Percentiles rank a stretch among this genome's conserved stretches.
Conservation (phyloP, 2,888 invertebrate genomes). For the Amphipoea oculea region DNA sequence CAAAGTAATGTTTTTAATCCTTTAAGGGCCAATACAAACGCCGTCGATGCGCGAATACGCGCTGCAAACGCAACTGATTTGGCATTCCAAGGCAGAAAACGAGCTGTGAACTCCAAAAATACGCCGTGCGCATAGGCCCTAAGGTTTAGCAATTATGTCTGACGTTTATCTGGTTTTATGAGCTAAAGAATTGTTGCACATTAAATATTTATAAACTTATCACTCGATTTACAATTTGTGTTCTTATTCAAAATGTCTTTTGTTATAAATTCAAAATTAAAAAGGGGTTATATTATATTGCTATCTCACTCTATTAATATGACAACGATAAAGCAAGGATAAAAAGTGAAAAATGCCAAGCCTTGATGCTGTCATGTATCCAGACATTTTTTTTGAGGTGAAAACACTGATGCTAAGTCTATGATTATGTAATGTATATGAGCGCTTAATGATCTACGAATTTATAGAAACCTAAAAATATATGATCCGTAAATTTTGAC, state of each 20-base stretch:
- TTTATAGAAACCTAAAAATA: neutral
- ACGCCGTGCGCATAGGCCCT: neutral
- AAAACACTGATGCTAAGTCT: neutral
- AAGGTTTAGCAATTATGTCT: neutral
- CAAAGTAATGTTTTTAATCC: constrained; percentile 16
- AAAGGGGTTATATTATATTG: neutral
- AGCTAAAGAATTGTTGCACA: neutral
- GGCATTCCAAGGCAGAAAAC: neutral
- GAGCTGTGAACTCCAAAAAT: neutral
- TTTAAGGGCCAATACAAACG: no score
- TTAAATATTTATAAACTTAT: neutral
- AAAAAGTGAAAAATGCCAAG: neutral
- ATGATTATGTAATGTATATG: neutral
- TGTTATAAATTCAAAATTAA: neutral
- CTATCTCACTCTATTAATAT: neutral
- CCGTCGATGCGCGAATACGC: neutral
- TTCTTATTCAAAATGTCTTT: constrained; percentile 6
- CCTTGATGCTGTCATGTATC: neutral
- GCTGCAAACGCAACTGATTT: neutral
- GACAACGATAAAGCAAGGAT: neutral
- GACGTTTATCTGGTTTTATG: neutral
- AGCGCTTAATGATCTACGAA: constrained; percentile 7
- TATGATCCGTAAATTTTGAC: neutral
- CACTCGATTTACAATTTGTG: neutral
- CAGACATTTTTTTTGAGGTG: neutral